Base-by-base conservation (phyloP, 2,113 vertebrate genomes). In the Melierax canorus region DNA sequence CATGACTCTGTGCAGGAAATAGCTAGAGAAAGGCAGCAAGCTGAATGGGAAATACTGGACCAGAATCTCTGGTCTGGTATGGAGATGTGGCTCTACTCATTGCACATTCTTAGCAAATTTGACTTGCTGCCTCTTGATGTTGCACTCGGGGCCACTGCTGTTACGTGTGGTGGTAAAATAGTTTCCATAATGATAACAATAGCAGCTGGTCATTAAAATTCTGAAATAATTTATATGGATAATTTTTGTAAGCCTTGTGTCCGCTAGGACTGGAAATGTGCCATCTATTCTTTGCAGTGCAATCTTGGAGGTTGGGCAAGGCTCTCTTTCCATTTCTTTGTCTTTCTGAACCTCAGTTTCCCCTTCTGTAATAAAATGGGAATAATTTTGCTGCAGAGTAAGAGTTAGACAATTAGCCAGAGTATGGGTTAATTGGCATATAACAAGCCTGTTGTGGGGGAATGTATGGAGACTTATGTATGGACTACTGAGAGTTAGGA, bases 11-110 rank as follows among this genome's bases (percentile, higher is more conserved):
- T 96, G 63, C 45, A 80, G 91, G 59, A 85, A 71, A 55, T 86
- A 77, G 55, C 91, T 90, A 38, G 68, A 96, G 80, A 91, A 90
- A 93, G 58, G 56, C 45, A 58, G 20, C 43, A 55, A 38, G 23
- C n/a, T 41, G 46, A 63, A 79, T 39, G 46, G 45, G 46, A 86
- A 86, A 78, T 48, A 72, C 41, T 74, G 34, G 10, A 45, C 29
- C 58, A 87, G 80, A 75, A 41, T 69, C 41, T 86, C 68, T 89
- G 55, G 5, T 77, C 32, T 39, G n/a, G 24, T 64, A 8, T 26
- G 22, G 41, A 76, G 59, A 45, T 66, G 34, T 9, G n/a, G 22
- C n/a, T 85, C 24, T 72, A 22, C 34, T 89, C 23, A 14, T 38
- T 79, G 32, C 29, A 74, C 0, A 0, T 19, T 75, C 46, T 41